Evolutionary conservation across 2,113 vertebrate genomes (phyloP).

Genomic region (Chloropsis hardwickii): DNA sequence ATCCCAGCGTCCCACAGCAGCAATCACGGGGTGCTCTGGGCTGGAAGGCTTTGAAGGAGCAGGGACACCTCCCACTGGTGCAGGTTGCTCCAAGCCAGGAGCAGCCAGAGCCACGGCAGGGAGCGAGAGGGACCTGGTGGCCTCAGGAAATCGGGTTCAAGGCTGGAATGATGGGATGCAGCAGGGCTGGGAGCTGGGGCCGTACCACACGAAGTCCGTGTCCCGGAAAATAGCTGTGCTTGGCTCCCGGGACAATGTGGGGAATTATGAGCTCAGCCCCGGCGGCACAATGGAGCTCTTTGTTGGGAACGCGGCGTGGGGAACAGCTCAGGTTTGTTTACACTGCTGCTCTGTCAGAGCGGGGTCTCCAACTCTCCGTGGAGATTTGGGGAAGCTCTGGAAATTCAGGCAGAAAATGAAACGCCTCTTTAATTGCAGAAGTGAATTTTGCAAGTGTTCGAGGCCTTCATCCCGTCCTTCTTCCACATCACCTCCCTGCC

Average conservation of each 20-base stretch:
- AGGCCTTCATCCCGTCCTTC: not conserved
- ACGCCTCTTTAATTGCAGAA: not conserved
- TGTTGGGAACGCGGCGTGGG: not conserved
- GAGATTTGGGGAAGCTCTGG: not conserved
- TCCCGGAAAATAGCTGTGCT: rapidly evolving
- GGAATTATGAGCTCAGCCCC: not conserved
- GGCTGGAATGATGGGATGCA: not conserved
- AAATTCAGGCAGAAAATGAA: constrained; percentile 36
- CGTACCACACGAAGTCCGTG: rapidly evolving
- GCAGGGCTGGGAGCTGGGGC: not conserved
- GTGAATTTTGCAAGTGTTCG: not conserved
- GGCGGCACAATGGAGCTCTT: not conserved
- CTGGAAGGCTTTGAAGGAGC: not conserved
- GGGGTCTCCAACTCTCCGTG: not conserved
- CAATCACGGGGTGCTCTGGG: rapidly evolving
- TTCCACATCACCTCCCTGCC: not conserved
- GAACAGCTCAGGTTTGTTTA: constrained; percentile 39
- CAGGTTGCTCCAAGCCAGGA: not conserved
- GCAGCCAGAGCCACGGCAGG: not conserved
- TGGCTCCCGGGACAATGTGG: not conserved
- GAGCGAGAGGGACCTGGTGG: not conserved
- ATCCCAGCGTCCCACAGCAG: rapidly evolving
- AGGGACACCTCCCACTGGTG: not conserved
- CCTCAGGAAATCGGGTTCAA: rapidly evolving
- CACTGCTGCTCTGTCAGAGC: not conserved